Percentiles rank a stretch among this genome's conserved stretches.
These are phyloP conservation scores for Augiades crinisus DNA, from an alignment of 2,888 invertebrate genomes.

Conservation along the genomic window DNA sequence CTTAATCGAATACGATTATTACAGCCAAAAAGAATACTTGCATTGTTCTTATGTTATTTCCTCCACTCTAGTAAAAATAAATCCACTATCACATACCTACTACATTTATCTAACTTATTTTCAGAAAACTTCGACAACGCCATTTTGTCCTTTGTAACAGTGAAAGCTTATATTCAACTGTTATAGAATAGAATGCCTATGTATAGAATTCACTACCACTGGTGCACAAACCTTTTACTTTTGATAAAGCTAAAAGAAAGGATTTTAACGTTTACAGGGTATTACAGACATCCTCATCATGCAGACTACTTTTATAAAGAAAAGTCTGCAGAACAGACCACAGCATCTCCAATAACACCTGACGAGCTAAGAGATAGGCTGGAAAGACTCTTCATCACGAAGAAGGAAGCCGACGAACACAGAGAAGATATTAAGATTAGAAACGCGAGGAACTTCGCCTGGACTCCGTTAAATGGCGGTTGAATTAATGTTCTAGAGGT, in stretches of 20 bases:
- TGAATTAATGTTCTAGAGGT: conserved; percentile 25
- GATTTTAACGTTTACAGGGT: conserved; percentile 46
- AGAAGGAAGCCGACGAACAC: conserved; percentile 49
- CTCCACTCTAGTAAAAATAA: too few relatives aligned
- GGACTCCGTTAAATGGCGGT: conserved; percentile 67
- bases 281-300: conserved; percentile 57
- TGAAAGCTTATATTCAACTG: too few relatives aligned
- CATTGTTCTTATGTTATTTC: too few relatives aligned
- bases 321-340: conserved; percentile 57
- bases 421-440: conserved; percentile 57
- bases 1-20: too few relatives aligned
- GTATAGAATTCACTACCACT: too few relatives aligned
- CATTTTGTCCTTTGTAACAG: too few relatives aligned
- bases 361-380: conserved; percentile 76
- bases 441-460: conserved; percentile 66
- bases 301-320: conserved; percentile 61
- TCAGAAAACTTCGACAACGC: too few relatives aligned
- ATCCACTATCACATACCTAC: too few relatives aligned
- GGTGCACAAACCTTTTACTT: too few relatives aligned
- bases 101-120: too few relatives aligned
- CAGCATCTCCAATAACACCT: conserved; percentile 71
- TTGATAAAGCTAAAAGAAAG: neutral
- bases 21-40: too few relatives aligned
- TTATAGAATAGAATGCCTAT: too few relatives aligned
- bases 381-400: conserved; percentile 72